Conservation (phyloP, 2,113 vertebrate species). For the Cnemophilus loriae region DNA sequence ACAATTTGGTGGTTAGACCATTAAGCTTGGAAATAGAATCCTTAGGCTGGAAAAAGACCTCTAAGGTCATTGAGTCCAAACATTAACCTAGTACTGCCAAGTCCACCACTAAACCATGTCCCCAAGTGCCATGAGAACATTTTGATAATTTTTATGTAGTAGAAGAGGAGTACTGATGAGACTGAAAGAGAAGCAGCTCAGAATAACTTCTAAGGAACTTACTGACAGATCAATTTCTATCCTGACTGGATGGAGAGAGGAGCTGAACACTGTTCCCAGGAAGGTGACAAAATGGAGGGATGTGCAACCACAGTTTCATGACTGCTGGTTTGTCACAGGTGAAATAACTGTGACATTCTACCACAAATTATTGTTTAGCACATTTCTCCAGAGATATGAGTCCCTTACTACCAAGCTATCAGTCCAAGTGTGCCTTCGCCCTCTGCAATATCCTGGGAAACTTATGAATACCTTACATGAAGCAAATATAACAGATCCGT, state of each 20-base stretch:
- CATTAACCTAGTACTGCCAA: neutral
- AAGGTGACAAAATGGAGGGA: neutral
- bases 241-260: neutral
- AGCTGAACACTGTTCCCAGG: neutral
- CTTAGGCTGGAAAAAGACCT: neutral
- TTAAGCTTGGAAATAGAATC: neutral
- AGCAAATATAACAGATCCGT: neutral
- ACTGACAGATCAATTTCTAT: neutral
- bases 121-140: neutral
- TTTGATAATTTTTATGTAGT: neutral
- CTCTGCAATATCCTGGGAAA: neutral
- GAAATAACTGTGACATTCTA: fast-evolving
- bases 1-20: neutral
- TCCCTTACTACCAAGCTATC: neutral
- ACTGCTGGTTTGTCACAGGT: neutral
- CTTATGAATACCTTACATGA: neutral
- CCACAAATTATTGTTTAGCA: neutral
- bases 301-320: neutral
- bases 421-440: fast-evolving
- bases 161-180: neutral
- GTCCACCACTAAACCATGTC: neutral
- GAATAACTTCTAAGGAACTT: neutral
- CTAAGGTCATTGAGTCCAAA: neutral
- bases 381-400: neutral
- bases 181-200: neutral